Evolutionary conservation across 2,888 invertebrate species (phyloP).

Genomic region (Nomada lathburiana): DNA sequence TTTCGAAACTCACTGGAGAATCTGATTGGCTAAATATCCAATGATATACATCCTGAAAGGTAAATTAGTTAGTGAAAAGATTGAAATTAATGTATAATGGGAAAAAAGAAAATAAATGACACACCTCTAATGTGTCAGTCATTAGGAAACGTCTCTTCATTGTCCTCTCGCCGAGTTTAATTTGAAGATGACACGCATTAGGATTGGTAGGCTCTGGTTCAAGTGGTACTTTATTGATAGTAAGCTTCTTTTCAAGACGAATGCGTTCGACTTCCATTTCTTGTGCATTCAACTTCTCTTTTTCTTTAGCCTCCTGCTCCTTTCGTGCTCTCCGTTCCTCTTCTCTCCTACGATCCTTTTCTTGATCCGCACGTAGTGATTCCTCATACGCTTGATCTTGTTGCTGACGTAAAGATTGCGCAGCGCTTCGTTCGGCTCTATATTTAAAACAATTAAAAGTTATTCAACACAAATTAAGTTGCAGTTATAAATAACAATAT

Average conservation of each 20-base stretch:
- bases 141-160: slow-evolving; percentile 94
- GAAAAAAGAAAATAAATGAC: not conserved
- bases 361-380: slow-evolving; percentile 96
- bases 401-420: slow-evolving; percentile 93
- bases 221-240: slow-evolving; percentile 88
- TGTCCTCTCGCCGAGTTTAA: slow-evolving; percentile 95
- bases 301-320: slow-evolving; percentile 85
- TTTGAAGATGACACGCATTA: slow-evolving; percentile 92
- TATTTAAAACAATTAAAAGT: not conserved
- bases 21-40: slow-evolving; percentile 98
- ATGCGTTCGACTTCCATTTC: slow-evolving; percentile 87
- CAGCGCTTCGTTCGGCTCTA: slow-evolving; percentile 92
- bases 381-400: slow-evolving; percentile 98
- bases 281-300: slow-evolving; percentile 85
- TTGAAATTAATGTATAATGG: not conserved
- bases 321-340: slow-evolving; percentile 86
- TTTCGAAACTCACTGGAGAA: slow-evolving; percentile 96
- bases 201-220: slow-evolving; percentile 91
- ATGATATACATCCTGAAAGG: slow-evolving; percentile 94
- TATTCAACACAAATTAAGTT: not conserved
- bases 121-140: slow-evolving; percentile 92
- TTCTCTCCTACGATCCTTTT: slow-evolving; percentile 92
- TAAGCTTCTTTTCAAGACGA: slow-evolving; percentile 88
- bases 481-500: not conserved
- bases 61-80: not conserved